Evolutionary conservation across 2,888 invertebrate genomes (phyloP), one percentile per base, ranked within the genome.

Genomic region (Cylloceria caligata): DNA sequence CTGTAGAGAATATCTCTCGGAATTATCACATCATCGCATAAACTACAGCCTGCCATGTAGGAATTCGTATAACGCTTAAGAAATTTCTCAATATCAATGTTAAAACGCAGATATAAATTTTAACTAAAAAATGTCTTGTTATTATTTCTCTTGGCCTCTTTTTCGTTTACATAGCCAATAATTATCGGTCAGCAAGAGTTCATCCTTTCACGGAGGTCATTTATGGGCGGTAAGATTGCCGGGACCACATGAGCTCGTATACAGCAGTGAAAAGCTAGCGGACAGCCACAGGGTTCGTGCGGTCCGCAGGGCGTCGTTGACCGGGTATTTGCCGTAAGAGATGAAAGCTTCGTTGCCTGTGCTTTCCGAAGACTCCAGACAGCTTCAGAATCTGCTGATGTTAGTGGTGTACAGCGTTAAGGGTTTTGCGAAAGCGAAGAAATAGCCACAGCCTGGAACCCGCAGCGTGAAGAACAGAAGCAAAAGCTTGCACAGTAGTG

Each of bases 271-370:
- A 45, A 60, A 47, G 30, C 19, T 42, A 9, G 42, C 30, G 57
- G 57, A 52, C 52, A 45, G 34, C 60, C 60, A 34, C 60, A 60
- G n/a, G 45, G 19, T 11, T 72, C 34, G 72, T 21, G 47, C 60
- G 34, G 72, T 60, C 42, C 55, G 13, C n/a, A 30, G 39, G 69
- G 52, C 52, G 42, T 69, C 69, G 69, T 71, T 13, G 57, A 42
- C 55, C 52, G 69, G 42, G 16, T 30, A 30, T 71, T 57, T 30
- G 39, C 55, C 24, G 24, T 13, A 27, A 21, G 27, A 47, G 71
- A 71, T 71, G 71, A 71, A 71, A 71, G 71, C 57, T 71, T 42
- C 71, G 42, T 21, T 27, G 55, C 21, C 36, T 39, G 42, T 42
- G 60, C 27, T 45, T 57, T 45, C 45, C 34, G 34, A 3, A 57